Base-by-base conservation (phyloP, 1,140 invertebrate genomes). In the Pseudomyrmex gracilis region DNA sequence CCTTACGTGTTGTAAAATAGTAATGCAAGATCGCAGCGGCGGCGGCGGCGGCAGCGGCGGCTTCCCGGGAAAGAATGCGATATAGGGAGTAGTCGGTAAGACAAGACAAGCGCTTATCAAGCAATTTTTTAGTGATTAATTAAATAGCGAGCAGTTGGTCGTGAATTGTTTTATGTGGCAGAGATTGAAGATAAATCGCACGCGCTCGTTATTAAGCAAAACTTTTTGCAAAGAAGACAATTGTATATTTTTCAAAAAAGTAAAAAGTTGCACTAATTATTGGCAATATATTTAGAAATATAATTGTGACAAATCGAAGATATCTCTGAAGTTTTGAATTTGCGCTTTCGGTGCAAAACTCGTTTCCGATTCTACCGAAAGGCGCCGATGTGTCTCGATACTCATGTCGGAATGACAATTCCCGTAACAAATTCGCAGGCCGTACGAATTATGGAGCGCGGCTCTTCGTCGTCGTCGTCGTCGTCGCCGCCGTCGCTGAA, bases 391-490 rank as follows among this genome's bases (percentile, higher is more conserved):
- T 73, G 60, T 76, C 34, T 87, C 20, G 70, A 87, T 61, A 49
- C 13, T 77, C 17, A 24, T 15, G 10, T 61, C 34, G 58, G 15
- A 77, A 78, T 88, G 87, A 88, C 76, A 87, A 86, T 88, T 87
- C 55, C 71, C 43, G 73, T 78, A 87, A 87, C 86, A 83, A 88
- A 88, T 88, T 85, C 68, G 68, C 63, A 34, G 78, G 49, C 15
- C 61, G 53, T 73, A 85, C 67, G 66, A 88, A 83, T 88, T 88
- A 87, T 85, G 51, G 83, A 1, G 45, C 61, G 71, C 61, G 22
- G 47, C 20, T 55, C 20, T 13, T 53, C n/a, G 55, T 58, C 61
- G 45, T 47, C 49, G n/a, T 45, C 58, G 58, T 64, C 24, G 70
- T 12, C 77, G 20, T 8, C 60, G 45, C 53, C 60, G 73, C 55